These are phyloP conservation scores for Hyposmocoma kahamanoa DNA, from an alignment of 1,140 invertebrate genomes.

Conservation along the genomic window DNA sequence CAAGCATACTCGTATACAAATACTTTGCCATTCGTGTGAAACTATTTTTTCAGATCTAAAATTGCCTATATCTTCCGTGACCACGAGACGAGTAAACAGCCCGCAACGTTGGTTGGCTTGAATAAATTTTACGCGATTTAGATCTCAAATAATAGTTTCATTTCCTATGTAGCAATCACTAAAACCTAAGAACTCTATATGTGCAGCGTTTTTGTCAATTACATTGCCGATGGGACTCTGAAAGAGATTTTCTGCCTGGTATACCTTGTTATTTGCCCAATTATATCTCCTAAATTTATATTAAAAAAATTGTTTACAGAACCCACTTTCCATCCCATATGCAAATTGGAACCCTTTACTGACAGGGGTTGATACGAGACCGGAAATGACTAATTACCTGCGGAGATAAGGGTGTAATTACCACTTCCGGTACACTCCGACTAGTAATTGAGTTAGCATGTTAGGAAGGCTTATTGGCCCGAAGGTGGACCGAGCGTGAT, in stretches of 20 bases:
- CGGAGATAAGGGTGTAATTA: constrained; percentile 3
- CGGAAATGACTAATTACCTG: not conserved
- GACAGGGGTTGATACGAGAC: not conserved
- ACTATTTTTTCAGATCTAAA: too few relatives aligned
- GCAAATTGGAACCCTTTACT: too few relatives aligned
- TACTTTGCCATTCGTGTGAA: too few relatives aligned
- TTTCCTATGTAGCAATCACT: too few relatives aligned
- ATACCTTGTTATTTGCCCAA: not conserved
- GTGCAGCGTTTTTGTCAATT: too few relatives aligned
- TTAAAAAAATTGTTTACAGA: not conserved
- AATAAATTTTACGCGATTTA: too few relatives aligned
- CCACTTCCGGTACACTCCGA: not conserved
- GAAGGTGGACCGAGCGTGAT: not conserved
- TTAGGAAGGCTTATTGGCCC: not conserved
- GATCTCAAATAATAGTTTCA: too few relatives aligned
- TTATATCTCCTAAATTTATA: not conserved
- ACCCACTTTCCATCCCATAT: not conserved
- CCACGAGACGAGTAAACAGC: too few relatives aligned
- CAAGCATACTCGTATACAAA: too few relatives aligned
- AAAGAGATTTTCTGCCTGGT: not conserved
- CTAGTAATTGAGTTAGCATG: not conserved
- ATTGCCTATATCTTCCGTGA: too few relatives aligned
- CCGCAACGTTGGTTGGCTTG: too few relatives aligned
- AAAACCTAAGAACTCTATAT: too few relatives aligned
- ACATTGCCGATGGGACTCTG: not conserved